phyloP scores from a whole-genome alignment of 2,888 invertebrate species.

The Oasisia sp. region DNA sequence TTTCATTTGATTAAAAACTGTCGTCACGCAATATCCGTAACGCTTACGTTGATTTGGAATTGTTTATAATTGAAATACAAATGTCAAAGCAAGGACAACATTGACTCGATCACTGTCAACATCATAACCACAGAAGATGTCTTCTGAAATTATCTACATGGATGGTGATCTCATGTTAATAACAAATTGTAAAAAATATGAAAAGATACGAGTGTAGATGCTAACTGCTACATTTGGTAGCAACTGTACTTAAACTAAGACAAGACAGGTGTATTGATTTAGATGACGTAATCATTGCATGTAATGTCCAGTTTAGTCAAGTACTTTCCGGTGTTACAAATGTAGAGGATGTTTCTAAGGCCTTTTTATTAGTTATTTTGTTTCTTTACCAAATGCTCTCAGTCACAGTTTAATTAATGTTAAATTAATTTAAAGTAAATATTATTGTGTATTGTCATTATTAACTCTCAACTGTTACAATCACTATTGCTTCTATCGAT shows the following conservation, averaged over 20 bases:
- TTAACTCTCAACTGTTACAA: neutral
- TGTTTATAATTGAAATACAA: conserved; percentile 17
- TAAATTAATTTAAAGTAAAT: neutral
- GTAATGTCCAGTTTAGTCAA: no score
- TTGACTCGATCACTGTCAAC: neutral
- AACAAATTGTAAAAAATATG: neutral
- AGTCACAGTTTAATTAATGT: neutral
- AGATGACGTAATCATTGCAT: no score
- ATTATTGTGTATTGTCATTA: neutral
- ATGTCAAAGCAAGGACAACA: neutral
- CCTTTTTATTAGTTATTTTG: neutral
- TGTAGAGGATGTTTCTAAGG: no score
- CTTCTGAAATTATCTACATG: neutral
- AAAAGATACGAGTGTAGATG: no score
- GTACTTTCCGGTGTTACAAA: no score
- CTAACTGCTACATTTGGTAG: no score
- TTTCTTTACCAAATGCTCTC: neutral
- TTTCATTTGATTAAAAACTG: conserved; percentile 13
- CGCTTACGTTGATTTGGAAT: neutral
- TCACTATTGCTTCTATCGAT: neutral
- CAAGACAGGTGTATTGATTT: no score
- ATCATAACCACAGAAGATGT: neutral
- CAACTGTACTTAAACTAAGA: no score
- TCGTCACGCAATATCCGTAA: neutral
- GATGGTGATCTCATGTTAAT: neutral